These are phyloP conservation scores for Phortica magna DNA, from an alignment of 2,888 invertebrate genomes.

Conservation along the genomic window DNA sequence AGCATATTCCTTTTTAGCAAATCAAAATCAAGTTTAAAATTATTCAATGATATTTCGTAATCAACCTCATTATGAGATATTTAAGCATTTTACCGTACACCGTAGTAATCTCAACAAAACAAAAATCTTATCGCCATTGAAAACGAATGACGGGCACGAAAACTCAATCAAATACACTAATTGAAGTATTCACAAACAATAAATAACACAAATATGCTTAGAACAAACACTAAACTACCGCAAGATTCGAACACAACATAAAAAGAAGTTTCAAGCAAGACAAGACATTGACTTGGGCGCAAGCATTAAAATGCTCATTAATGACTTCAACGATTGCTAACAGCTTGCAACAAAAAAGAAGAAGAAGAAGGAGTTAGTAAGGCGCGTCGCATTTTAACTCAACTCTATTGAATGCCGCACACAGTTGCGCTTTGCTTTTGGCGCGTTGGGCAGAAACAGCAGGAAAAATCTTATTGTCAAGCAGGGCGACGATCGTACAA, in stretches of 20 bases:
- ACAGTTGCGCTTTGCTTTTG: slow-evolving; percentile 3
- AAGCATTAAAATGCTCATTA: slow-evolving; percentile 29
- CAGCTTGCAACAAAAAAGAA: neutral
- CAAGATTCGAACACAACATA: neutral
- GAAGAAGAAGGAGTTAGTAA: neutral
- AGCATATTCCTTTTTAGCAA: no score
- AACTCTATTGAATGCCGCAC: slow-evolving; percentile 20
- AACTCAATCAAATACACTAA: slow-evolving; percentile 15
- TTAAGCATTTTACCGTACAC: neutral
- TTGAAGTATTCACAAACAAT: slow-evolving; percentile 4
- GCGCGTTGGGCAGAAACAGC: slow-evolving; percentile 52
- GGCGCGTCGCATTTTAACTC: slow-evolving; percentile 6
- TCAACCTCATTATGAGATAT: neutral
- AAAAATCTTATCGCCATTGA: neutral
- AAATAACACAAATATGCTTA: slow-evolving; percentile 18
- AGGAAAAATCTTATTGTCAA: slow-evolving; percentile 53
- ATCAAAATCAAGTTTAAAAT: neutral
- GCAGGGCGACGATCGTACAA: slow-evolving; percentile 37
- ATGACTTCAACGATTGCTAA: slow-evolving; percentile 13
- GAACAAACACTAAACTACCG: slow-evolving; percentile 1
- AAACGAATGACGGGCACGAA: neutral
- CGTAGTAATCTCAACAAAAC: neutral
- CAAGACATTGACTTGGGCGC: neutral
- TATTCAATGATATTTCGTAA: neutral
- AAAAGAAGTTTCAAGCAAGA: neutral